These are phyloP conservation scores for Pseudopleuronectes americanus DNA, from an alignment of 2,797 vertebrate species.

Conservation along the genomic window DNA sequence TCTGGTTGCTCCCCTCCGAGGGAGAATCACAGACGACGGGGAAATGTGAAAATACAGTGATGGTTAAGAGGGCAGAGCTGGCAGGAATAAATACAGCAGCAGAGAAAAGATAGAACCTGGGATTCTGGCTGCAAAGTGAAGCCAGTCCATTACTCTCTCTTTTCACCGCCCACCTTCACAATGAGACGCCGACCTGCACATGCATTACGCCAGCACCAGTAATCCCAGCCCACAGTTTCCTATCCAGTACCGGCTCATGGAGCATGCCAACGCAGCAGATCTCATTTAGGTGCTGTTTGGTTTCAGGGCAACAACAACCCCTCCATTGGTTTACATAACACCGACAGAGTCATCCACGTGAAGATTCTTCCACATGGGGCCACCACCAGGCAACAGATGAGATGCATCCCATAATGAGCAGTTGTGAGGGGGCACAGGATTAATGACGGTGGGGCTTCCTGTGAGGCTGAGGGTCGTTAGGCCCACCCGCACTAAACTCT, in stretches of 20 bases:
- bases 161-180: constrained; percentile 16
- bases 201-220: constrained; percentile 30
- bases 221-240: constrained; percentile 26
- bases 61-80: constrained; percentile 33
- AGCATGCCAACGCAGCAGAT: constrained; percentile 23
- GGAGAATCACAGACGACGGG: constrained; percentile 39
- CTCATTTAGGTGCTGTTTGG: constrained; percentile 51
- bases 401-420: constrained; percentile 51
- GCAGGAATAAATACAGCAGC: constrained; percentile 40
- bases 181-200: constrained; percentile 33
- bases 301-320: constrained; percentile 28
- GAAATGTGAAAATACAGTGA: constrained; percentile 44
- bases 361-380: constrained; percentile 11
- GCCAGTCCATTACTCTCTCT: constrained; percentile 48
- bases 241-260: constrained; percentile 34
- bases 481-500: constrained; percentile 58
- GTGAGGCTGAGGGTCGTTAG: constrained; percentile 64
- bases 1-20: constrained; percentile 33
- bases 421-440: constrained; percentile 61
- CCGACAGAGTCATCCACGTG: constrained; percentile 42
- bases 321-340: constrained; percentile 52
- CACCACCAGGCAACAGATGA: constrained; percentile 54
- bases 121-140: constrained; percentile 36
- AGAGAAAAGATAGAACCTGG: constrained; percentile 28
- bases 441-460: constrained; percentile 57